Percentiles rank a stretch among this genome's conserved stretches.
Evolutionary conservation across 2,888 invertebrate genomes (phyloP).

Genomic region (Parnassius smintheus): DNA sequence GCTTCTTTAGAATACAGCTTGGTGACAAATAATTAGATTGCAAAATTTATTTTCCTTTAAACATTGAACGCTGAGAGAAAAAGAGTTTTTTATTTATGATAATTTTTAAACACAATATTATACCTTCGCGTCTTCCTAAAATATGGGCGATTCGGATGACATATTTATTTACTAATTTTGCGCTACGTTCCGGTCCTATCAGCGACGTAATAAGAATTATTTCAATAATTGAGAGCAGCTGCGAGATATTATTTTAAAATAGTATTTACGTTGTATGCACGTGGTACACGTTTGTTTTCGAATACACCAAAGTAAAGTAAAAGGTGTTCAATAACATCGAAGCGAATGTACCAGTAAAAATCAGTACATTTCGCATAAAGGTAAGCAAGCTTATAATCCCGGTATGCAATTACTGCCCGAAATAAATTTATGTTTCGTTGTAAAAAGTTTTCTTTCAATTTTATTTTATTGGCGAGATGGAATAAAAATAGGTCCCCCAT

Average conservation of each 20-base stretch:
- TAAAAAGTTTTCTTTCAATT: no score
- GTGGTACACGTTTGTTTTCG: constrained; percentile 22
- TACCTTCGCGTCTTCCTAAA: background rate
- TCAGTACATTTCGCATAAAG: no score
- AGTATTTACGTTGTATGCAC: constrained; percentile 7
- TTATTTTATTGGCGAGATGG: no score
- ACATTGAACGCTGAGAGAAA: background rate
- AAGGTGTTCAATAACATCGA: constrained; percentile 5
- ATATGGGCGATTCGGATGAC: background rate
- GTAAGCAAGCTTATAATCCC: no score
- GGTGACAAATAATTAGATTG: no score
- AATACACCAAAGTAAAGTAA: background rate
- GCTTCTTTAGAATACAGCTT: no score
- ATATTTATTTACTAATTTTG: constrained; percentile 15
- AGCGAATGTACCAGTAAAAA: background rate
- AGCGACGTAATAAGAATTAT: constrained; percentile 1
- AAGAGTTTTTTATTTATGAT: background rate
- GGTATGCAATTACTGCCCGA: no score
- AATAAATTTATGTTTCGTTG: no score
- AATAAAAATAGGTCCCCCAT: no score
- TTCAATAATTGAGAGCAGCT: constrained; percentile 25
- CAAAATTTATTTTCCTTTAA: no score
- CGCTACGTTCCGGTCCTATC: constrained; percentile 5
- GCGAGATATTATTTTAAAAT: constrained; percentile 31
- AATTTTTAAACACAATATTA: constrained; percentile 1